Evolutionary conservation across 2,113 vertebrate species (phyloP), one percentile per base, ranked within the genome.

Genomic region (Empidonax alnorum): DNA sequence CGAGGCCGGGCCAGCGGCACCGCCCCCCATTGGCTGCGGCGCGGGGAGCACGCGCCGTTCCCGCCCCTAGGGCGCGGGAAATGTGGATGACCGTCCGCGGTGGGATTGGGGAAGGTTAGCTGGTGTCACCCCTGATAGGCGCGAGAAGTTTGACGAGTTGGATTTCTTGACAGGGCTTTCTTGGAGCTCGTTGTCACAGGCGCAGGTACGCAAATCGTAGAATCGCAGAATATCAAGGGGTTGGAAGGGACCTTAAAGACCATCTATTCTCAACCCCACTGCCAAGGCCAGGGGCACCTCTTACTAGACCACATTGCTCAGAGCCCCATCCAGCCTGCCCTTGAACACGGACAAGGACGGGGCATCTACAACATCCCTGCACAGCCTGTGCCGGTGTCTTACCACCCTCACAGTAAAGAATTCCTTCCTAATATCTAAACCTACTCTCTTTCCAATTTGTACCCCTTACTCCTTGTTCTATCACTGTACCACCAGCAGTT

Each of bases 31-130:
- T 88, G 91, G 94, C 91, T 86, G 71, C 5, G 12, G 15, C 7
- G 31, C 2, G 21, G 5, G 5, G 41, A 41, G 77, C 59, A 27
- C 30, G 84, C 90, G 81, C 65, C 3, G 2, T 31, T 20, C 6
- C 42, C 4, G 49, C 24, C 15, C 15, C 18, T 1, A 17, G 0
- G 74, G 56, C 16, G 41, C 53, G 28, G 28, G 9, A 3, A 2
- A 31, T 2, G 31, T 30, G 41, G 39, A 10, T 39, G 39, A 39
- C 23, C 24, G 24, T 24, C 18, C 49, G 49, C 30, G 30, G 53
- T 11, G 20, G 8, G 2, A 2, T 9, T 2, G 28, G 22, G 42
- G 10, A 37, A 2, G 2, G 23, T 5, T 1, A 1, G 4, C 14
- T 31, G 6, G 2, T 4, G 23, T 12, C 31, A 1, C 23, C 6